These are phyloP conservation scores for Fissipunctia ypsillon DNA, from an alignment of 2,888 invertebrate species.

Conservation along the genomic window DNA sequence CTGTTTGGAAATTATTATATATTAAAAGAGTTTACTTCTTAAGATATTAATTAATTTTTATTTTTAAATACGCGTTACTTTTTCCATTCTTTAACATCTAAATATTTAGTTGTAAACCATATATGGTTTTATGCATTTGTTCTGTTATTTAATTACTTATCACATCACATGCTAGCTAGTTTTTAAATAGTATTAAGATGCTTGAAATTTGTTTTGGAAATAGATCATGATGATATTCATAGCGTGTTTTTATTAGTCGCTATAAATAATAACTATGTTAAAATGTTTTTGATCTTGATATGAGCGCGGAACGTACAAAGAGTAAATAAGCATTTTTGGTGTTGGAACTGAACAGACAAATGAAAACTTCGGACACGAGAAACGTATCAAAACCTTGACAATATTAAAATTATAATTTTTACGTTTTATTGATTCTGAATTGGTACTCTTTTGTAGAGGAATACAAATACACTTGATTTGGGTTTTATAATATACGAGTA, in stretches of 20 bases:
- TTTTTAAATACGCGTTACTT: neutral
- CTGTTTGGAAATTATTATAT: neutral
- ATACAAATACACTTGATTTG: neutral
- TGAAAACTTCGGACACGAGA: neutral
- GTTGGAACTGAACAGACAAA: neutral
- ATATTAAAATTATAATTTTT: neutral
- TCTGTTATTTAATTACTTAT: too few species aligned
- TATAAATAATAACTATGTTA: neutral
- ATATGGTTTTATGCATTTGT: too few species aligned
- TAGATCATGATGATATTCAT: constrained; percentile 3
- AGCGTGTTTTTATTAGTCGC: neutral
- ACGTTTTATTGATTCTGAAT: neutral
- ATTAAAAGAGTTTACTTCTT: neutral
- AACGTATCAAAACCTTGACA: too few species aligned
- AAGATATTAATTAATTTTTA: neutral
- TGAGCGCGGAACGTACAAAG: neutral
- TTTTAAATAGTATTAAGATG: neutral
- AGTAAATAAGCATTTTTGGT: neutral
- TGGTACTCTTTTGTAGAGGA: neutral
- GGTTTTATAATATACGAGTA: neutral
- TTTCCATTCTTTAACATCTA: neutral
- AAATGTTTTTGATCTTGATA: neutral
- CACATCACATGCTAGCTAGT: neutral
- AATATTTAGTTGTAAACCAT: neutral
- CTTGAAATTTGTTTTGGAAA: neutral